Evolutionary conservation across 2,888 invertebrate genomes (phyloP).

Genomic region (Brachypalpus laphriformis): DNA sequence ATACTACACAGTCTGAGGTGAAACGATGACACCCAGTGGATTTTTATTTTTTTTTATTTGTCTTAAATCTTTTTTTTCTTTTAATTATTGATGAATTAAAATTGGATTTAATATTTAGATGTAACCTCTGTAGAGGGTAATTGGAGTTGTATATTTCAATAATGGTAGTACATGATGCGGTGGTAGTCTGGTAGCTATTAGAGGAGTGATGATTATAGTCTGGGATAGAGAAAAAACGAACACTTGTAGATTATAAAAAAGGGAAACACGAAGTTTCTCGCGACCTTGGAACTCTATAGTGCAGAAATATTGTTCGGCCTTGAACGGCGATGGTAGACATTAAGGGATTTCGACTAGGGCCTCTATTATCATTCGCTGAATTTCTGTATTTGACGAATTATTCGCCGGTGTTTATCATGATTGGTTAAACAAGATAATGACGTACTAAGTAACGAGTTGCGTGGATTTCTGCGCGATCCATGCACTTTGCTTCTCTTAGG

Average conservation of each 20-base stretch:
- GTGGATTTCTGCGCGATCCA: too few species aligned
- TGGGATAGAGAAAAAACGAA: background rate
- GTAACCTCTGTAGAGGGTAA: background rate
- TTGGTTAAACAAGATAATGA: too few species aligned
- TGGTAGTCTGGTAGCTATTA: background rate
- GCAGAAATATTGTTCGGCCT: too few species aligned
- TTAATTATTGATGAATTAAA: background rate
- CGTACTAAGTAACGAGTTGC: too few species aligned
- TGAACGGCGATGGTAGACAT: too few species aligned
- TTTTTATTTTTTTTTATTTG: slow-evolving; percentile 27
- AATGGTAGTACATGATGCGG: background rate
- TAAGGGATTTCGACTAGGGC: too few species aligned
- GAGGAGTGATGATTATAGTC: background rate
- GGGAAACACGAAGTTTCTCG: background rate
- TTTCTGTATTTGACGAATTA: too few species aligned
- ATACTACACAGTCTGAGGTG: slow-evolving; percentile 44
- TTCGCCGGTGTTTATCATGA: too few species aligned
- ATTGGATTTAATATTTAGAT: background rate
- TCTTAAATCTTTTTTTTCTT: background rate
- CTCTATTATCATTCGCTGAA: too few species aligned
- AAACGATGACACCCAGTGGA: slow-evolving; percentile 54
- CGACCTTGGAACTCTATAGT: too few species aligned
- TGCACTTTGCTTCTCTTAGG: too few species aligned
- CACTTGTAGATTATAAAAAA: background rate
- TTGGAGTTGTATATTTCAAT: too few species aligned